Conservation (phyloP, 2,797 vertebrate species). For the Onychomys leucogaster region DNA sequence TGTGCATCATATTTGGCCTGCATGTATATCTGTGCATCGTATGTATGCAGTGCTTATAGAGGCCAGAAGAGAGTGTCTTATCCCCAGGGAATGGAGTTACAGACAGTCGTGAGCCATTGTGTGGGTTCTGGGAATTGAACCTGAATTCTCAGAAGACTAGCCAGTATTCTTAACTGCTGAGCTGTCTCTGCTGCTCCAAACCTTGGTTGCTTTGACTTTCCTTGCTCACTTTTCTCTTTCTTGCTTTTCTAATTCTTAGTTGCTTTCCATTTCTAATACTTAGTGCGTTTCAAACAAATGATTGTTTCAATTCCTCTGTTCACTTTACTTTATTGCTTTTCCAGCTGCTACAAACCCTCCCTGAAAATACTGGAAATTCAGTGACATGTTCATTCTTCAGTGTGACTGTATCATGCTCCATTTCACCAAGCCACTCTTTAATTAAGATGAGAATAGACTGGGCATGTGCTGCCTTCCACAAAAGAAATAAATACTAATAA, state of each 20-base stretch:
- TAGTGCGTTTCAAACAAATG: background rate
- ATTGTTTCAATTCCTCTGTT: conserved; percentile 38
- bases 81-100: background rate
- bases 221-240: background rate
- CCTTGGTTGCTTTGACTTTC: background rate
- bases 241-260: background rate
- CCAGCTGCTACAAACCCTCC: background rate
- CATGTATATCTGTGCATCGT: background rate
- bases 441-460: background rate
- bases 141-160: background rate
- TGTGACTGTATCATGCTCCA: background rate
- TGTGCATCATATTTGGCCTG: background rate
- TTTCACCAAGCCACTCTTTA: conserved; percentile 3
- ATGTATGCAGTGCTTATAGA: background rate
- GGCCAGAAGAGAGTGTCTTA: background rate
- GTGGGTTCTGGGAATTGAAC: background rate
- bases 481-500: conserved; percentile 7
- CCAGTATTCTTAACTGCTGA: background rate
- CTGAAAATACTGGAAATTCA: background rate
- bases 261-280: background rate
- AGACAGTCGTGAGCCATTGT: background rate
- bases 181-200: background rate
- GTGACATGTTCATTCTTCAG: background rate
- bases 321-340: background rate
- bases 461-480: background rate